These are phyloP conservation scores for Tamandua tetradactyla DNA, from an alignment of 2,797 vertebrate genomes.

Conservation along the genomic window DNA sequence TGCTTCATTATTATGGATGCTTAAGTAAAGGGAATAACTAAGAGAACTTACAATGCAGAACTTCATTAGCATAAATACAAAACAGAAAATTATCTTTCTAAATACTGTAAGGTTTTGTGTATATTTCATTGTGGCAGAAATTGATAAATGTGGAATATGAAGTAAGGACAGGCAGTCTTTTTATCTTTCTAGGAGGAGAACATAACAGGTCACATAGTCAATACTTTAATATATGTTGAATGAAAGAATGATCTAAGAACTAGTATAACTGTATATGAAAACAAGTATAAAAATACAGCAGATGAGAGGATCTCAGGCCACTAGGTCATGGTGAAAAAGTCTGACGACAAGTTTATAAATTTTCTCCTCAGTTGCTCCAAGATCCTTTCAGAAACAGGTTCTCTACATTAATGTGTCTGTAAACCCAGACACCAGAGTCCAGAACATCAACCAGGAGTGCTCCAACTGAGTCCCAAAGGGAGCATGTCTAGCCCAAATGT, in stretches of 20 bases:
- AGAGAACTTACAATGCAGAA: not conserved
- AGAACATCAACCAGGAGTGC: not conserved
- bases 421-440: not conserved
- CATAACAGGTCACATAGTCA: not conserved
- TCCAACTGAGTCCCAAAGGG: not conserved
- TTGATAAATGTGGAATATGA: not conserved
- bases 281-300: not conserved
- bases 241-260: not conserved
- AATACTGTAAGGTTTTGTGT: not conserved
- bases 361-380: not conserved
- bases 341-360: not conserved
- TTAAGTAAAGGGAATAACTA: not conserved
- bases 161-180: not conserved
- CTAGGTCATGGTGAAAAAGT: not conserved
- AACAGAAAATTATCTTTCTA: not conserved
- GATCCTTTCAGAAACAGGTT: conserved; percentile 2
- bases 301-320: no score
- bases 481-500: not conserved
- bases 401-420: not conserved
- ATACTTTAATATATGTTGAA: not conserved
- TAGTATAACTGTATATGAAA: not conserved
- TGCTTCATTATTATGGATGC: not conserved
- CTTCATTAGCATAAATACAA: not conserved
- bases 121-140: not conserved
- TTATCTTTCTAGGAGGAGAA: not conserved